Evolutionary conservation across 2,888 invertebrate genomes (phyloP), one percentile per base, ranked within the genome.

Genomic region (Dione juno): DNA sequence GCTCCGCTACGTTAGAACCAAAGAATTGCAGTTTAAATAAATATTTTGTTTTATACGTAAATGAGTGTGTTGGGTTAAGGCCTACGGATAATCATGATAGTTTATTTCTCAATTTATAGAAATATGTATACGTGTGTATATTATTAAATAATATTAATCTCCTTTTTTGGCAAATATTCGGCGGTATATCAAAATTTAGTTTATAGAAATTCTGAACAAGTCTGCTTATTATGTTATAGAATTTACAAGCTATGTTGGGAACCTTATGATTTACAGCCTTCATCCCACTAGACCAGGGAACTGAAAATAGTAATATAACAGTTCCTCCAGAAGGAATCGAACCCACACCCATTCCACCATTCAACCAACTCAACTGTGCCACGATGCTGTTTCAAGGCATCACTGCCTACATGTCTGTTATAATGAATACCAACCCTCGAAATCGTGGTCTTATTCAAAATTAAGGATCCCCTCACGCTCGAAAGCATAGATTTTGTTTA

Each of bases 401-500:
- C 43, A 61, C 19, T 45, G 14, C 43, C 43, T 28, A 43, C 21
- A 61, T 28, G 43, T 28, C 21, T 21, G 28, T 28, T 9, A n/a
- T 43, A 61, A 61, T 61, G 59, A 43, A 61, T 61, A 43, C 21
- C 21, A 61, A 43, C 43, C 59, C 43, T 61, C 43, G 14, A 61
- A 28, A 61, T 43, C 28, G 21, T 43, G 59, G 59, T 61, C 43
- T 61, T 61, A 61, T 61, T 61, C 59, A 61, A 61, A 61, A 61
- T 61, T 61, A 61, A 61, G 59, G 59, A 61, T 43, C 59, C 59
- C 41, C 59, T 45, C 59, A 61, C 59, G 59, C 59, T 45, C 59
- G 59, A 11, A 43, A 43, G 43, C 43, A 61, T 28, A 61, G 59
- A 72, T 74, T 75, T 74, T 77, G 76, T 76, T 77, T 77, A 77